These are phyloP conservation scores for Cherax quadricarinatus DNA, from an alignment of 1,140 invertebrate genomes.

Conservation along the genomic window DNA sequence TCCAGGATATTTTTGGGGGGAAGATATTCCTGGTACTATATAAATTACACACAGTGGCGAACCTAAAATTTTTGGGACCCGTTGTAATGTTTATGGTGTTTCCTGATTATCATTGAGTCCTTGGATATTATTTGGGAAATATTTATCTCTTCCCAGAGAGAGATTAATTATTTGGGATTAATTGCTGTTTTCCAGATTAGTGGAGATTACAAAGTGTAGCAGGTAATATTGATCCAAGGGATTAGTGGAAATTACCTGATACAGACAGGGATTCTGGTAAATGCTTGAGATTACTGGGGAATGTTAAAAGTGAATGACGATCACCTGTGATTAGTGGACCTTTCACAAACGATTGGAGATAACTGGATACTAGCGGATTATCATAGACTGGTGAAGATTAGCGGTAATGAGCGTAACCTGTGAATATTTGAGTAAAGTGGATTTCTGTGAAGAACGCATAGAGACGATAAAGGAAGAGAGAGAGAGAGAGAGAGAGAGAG, in stretches of 20 bases:
- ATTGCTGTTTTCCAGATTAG: neutral
- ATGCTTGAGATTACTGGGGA: neutral
- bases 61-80: too few relatives aligned
- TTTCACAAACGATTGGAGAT: neutral
- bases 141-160: too few relatives aligned
- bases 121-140: too few relatives aligned
- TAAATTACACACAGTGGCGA: too few relatives aligned
- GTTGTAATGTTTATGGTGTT: too few relatives aligned
- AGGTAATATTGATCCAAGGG: neutral
- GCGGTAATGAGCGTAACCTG: too few relatives aligned
- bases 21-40: too few relatives aligned
- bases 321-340: too few relatives aligned
- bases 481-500: neutral
- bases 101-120: too few relatives aligned
- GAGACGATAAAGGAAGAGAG: neutral
- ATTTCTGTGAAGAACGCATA: too few relatives aligned
- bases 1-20: too few relatives aligned
- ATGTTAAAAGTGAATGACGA: neutral
- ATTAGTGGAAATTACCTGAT: neutral
- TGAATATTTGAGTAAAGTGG: too few relatives aligned
- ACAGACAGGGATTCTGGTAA: neutral
- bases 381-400: neutral
- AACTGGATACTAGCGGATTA: neutral
- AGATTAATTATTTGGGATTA: neutral
- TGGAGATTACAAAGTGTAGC: neutral